These are phyloP conservation scores for Lepidurus apus DNA, from an alignment of 1,140 invertebrate genomes.

Conservation along the genomic window DNA sequence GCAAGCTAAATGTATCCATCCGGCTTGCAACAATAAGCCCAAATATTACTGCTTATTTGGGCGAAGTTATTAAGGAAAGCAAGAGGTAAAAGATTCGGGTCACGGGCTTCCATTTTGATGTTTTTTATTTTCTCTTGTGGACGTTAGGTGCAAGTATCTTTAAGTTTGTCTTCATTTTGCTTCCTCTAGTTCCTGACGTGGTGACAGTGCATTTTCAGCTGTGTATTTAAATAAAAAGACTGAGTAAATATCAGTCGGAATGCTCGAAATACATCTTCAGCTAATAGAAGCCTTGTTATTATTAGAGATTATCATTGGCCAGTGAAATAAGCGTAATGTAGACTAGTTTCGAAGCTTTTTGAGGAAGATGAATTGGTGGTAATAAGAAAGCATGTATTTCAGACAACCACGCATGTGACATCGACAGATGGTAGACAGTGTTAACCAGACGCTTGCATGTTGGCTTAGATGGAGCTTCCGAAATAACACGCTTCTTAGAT, in stretches of 20 bases:
- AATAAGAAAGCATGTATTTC: slow-evolving; percentile 19
- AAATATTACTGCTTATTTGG: slow-evolving; percentile 91
- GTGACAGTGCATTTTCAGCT: slow-evolving; percentile 14
- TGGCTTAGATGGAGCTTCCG: background rate
- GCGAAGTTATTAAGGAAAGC: slow-evolving; percentile 74
- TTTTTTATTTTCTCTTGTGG: background rate
- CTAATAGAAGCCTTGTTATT: background rate
- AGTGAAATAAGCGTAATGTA: no score
- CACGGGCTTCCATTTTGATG: slow-evolving; percentile 23
- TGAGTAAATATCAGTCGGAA: background rate
- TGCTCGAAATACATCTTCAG: background rate
- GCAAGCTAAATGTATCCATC: slow-evolving; percentile 76
- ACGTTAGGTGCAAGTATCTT: slow-evolving; percentile 3
- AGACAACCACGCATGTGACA: background rate
- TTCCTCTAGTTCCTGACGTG: background rate
- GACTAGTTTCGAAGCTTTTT: no score
- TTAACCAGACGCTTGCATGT: background rate
- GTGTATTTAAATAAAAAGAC: background rate
- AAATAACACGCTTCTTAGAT: background rate
- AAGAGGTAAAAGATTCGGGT: slow-evolving; percentile 9
- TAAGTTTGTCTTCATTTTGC: background rate
- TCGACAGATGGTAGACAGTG: background rate
- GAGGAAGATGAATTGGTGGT: background rate
- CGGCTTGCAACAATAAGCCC: slow-evolving; percentile 71
- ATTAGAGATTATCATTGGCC: no score